A percentile compares a stretch with the other conserved stretches of the same genome.
Conservation (phyloP, 2,888 invertebrate species). For the Melitaea athalia region DNA sequence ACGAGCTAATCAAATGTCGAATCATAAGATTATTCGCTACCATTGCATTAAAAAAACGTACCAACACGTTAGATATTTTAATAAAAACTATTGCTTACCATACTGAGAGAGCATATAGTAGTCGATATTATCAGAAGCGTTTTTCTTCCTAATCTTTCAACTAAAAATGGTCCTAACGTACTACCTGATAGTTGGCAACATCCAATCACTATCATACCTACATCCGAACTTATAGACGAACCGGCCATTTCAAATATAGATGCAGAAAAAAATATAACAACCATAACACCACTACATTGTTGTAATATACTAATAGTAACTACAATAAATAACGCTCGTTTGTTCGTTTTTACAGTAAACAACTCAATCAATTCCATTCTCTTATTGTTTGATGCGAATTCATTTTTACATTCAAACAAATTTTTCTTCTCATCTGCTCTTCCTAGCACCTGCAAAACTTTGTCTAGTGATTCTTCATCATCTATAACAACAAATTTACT, state of each 20-base stretch:
- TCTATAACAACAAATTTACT: conserved; percentile 44
- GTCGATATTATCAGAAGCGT: conserved; percentile 29
- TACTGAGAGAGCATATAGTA: conserved; percentile 27
- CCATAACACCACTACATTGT: conserved; percentile 30
- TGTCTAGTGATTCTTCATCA: conserved; percentile 45
- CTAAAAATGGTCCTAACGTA: conserved; percentile 24
- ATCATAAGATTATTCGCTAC: no score
- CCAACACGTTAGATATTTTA: no score
- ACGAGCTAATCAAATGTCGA: no score
- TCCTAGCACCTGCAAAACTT: conserved; percentile 46
- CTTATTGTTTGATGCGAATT: conserved; percentile 35
- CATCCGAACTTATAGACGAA: conserved; percentile 29
- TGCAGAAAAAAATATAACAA: conserved; percentile 32
- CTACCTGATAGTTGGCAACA: conserved; percentile 31
- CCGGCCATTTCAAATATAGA: conserved; percentile 36
- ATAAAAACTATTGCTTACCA: conserved; percentile 27
- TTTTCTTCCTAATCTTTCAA: conserved; percentile 34
- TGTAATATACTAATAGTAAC: conserved; percentile 47
- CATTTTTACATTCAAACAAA: conserved; percentile 41
- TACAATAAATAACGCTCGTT: conserved; percentile 52
- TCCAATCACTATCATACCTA: conserved; percentile 34
- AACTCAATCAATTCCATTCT: conserved; percentile 50
- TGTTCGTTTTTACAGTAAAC: conserved; percentile 50
- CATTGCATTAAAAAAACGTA: no score
- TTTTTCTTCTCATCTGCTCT: conserved; percentile 51